Base-by-base conservation (phyloP, 1,140 invertebrate genomes). In the Venturia canescens region DNA sequence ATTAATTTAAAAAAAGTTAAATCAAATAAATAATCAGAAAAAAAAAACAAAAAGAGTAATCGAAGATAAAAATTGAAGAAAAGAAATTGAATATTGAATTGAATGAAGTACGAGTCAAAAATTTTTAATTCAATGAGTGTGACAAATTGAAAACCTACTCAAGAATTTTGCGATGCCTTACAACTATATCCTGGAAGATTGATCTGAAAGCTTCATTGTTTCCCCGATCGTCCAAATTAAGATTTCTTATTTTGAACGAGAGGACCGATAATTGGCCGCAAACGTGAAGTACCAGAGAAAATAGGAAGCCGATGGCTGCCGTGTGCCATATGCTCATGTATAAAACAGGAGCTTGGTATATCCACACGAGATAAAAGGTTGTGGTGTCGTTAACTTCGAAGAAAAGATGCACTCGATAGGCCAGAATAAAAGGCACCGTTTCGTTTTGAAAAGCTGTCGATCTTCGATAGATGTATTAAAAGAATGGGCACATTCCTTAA, bases 241-340 rank as follows among this genome's bases (percentile, higher is more conserved):
- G 50, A 27, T 75, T 74, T 31, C 27, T 66, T 60, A 80, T 72
- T 48, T 70, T 72, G 26, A 16, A 53, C n/a, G 70, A 23, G 3
- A 80, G 70, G 66, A 80, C 57, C 31, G 79, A 80, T n/a, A 80
- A 74, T 29, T 74, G 50, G 13, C 79, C 79, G 27, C 79, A 80
- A 11, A 80, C 79, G 53, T 79, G 69, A 69, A 81, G 78, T 77
- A 63, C 79, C 71, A 31, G 80, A 1, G 75, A 66, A 38, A 60
- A 78, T 38, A 71, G 77, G 67, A 50, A 81, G 66, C 18, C 81
- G 63, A 71, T 81, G 50, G 27, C 78, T 70, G 70, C 77, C 78
- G 69, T 80, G 50, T 72, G 81, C 80, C 26, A 83, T 76, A 53
- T 57, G 81, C 31, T 66, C 48, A 74, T 80, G 72, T 34, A 77